phyloP scores from a whole-genome alignment of 2,113 vertebrate species.

The Thamnophis sirtalis region DNA sequence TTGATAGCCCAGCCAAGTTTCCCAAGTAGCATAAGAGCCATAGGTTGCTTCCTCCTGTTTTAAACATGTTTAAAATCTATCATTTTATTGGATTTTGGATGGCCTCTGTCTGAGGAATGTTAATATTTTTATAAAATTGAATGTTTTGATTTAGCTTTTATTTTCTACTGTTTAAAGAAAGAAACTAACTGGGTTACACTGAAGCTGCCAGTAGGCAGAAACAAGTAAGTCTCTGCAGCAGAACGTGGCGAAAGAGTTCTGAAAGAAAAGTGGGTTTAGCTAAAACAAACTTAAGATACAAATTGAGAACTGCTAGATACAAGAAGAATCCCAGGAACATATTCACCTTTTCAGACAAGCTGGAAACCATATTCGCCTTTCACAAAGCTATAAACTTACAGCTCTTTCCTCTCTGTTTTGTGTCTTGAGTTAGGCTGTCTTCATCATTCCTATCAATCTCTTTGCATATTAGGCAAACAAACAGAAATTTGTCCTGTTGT shows the following conservation, averaged over 20 bases:
- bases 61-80: background rate
- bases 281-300: background rate
- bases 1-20: background rate
- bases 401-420: background rate
- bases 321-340: background rate
- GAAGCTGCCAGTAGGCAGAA: background rate
- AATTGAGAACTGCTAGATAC: background rate
- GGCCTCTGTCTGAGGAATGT: background rate
- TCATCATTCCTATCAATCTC: background rate
- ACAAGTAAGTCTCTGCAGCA: background rate
- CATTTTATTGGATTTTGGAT: background rate
- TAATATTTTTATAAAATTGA: background rate
- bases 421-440: background rate
- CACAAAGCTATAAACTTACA: background rate
- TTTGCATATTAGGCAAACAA: conserved; percentile 12
- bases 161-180: background rate
- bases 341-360: background rate
- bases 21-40: background rate
- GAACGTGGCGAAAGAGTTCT: background rate
- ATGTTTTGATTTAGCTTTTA: background rate
- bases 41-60: background rate
- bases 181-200: background rate
- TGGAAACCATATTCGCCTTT: background rate
- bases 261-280: background rate
- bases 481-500: conserved; percentile 23